Base-by-base conservation (phyloP, 2,797 vertebrate species). In the Danio albolineatus region DNA sequence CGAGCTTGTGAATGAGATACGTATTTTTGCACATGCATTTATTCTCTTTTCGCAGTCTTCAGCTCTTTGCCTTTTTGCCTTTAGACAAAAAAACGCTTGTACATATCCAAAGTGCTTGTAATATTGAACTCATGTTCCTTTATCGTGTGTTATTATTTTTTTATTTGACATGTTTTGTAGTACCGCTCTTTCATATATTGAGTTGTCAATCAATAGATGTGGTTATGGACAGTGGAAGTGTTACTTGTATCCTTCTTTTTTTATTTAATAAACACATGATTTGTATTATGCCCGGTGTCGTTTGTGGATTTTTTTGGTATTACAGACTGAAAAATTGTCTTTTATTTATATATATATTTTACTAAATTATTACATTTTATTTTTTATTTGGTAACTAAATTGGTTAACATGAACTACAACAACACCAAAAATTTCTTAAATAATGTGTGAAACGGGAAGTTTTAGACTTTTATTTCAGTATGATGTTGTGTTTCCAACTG, bases 91-190 rank as follows among this genome's bases (percentile, higher is more conserved):
- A 88, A 28, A 28, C 59, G 92, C 90, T 88, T 95, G 94, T 94
- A 95, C 88, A 94, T 94, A 94, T 91, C 88, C 87, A 82, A 90
- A 91, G 87, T 92, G 90, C 89, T 92, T 93, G 91, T 93, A 89
- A 91, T 88, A 90, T 89, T 28, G 89, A 82, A 78, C 72, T 82
- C 85, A 83, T 80, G 84, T 84, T 85, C 75, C 86, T 80, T 84
- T 82, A 78, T 73, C 65, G 73, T 70, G 51, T 80, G 21, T 88
- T 83, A 28, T 28, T 28, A 54, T 88, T 76, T 89, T 86, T 86
- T 90, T 76, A 90, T 92, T 92, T 89, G 77, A 92, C 85, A 90
- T 91, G 88, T 93, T 94, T 94, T 94, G 90, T 93, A 93, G 91
- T 91, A 86, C 86, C 87, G 92, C 91, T 91, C 94, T 94, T 93